Percentiles rank a stretch among this genome's conserved stretches.
phyloP scores from a whole-genome alignment of 2,797 vertebrate genomes.

The Oreonectes daqikongensis region DNA sequence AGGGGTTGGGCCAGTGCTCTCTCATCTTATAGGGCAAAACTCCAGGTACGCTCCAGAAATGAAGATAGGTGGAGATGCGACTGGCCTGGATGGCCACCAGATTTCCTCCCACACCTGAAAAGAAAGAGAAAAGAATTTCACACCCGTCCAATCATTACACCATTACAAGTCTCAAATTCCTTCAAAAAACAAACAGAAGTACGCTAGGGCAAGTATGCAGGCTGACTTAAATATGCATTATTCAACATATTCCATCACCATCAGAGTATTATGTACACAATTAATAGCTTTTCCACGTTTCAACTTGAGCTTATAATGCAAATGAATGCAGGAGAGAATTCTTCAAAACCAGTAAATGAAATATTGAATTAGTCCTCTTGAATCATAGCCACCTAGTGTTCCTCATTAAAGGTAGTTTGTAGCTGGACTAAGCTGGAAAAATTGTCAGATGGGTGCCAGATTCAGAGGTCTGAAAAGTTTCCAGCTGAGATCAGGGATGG shows the following conservation, averaged over 20 bases:
- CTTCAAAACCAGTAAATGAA: slow-evolving; percentile 6
- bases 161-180: slow-evolving; percentile 9
- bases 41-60: slow-evolving; percentile 90
- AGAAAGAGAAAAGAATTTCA: background rate
- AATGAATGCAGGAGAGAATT: slow-evolving; percentile 19
- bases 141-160: slow-evolving; percentile 31
- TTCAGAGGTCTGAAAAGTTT: background rate
- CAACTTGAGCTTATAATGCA: background rate
- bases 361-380: slow-evolving; percentile 21
- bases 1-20: slow-evolving; percentile 89
- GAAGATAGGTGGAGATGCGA: slow-evolving; percentile 93
- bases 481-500: background rate
- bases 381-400: slow-evolving; percentile 13
- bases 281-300: slow-evolving; percentile 37
- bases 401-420: slow-evolving; percentile 13
- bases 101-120: slow-evolving; percentile 91
- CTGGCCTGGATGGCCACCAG: slow-evolving; percentile 96
- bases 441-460: background rate
- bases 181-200: slow-evolving; percentile 9
- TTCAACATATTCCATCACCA: slow-evolving; percentile 17
- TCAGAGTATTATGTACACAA: slow-evolving; percentile 14
- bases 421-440: slow-evolving; percentile 27
- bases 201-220: background rate
- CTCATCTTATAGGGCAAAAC: slow-evolving; percentile 91
- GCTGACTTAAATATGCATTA: slow-evolving; percentile 16